Evolutionary conservation across 2,113 vertebrate genomes (phyloP), one percentile per base, ranked within the genome.

Genomic region (Hippoglossus stenolepis): DNA sequence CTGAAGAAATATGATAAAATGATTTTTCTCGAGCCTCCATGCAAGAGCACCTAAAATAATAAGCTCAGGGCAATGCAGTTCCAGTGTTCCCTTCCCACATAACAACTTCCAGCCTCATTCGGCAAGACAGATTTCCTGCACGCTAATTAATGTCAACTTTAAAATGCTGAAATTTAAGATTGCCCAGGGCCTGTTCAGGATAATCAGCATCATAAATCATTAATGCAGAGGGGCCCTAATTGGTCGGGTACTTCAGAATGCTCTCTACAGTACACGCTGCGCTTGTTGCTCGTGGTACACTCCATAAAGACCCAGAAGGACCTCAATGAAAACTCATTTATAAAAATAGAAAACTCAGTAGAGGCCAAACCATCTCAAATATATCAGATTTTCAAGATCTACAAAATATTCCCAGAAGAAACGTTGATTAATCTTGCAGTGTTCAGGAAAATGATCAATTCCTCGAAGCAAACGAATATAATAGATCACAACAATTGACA

Each of bases 151-250:
- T 70, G 57, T 77, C 43, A 73, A 67, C 70, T 70, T 60, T 73
- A 38, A 70, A 82, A 76, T 51, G 61, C 18, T 31, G 23, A 59
- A 73, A 80, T 80, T 60, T 67, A 24, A 82, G 64, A 72, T 47
- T 26, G 76, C 79, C 65, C 35, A 9, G 23, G 57, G 76, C 26
- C 62, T 83, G 5, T 20, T 68, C 45, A 45, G 59, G 54, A 68
- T 75, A 78, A 85, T 70, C 74, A 78, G 38, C 53, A 17, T 49
- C 23, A 83, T 83, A 31, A 77, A 85, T 75, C 58, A 69, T 75
- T 82, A 26, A 73, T 67, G 75, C 0, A 40, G 65, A 45, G 54
- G 47, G 63, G 60, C 23, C 0, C 24, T 79, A 59, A 66, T 66
- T 73, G 64, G 51, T 24, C 58, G 23, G 54, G 38, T 64, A 24